Conservation (phyloP, 2,113 vertebrate genomes). For the Oceanodroma tethys region DNA sequence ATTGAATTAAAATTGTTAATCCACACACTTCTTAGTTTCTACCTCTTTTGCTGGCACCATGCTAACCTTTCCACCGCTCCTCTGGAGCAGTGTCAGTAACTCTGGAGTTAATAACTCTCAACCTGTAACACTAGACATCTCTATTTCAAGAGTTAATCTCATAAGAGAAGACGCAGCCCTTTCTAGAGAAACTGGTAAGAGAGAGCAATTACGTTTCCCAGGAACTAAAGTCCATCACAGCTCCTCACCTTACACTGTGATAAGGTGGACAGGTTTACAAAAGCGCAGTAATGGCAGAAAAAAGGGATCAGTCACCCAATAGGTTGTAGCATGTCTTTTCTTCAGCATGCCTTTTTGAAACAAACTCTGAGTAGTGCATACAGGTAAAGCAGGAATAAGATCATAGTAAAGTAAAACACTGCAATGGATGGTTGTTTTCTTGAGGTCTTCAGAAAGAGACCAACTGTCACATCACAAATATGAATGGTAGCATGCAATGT, state of each 20-base stretch:
- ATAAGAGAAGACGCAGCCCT: background rate
- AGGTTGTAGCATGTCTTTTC: background rate
- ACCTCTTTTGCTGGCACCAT: background rate
- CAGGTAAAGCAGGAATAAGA: background rate
- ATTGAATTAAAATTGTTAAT: background rate
- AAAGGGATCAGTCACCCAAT: background rate
- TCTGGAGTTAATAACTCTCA: background rate
- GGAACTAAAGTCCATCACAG: background rate
- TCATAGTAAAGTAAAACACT: background rate
- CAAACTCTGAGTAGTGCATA: background rate
- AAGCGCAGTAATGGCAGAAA: background rate
- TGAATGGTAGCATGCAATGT: background rate
- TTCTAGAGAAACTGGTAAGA: background rate
- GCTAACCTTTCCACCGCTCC: background rate
- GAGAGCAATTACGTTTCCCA: background rate
- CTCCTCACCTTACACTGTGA: background rate
- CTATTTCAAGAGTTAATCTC: background rate
- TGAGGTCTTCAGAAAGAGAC: background rate
- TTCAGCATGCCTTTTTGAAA: background rate
- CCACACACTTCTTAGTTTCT: background rate
- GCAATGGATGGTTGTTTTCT: background rate
- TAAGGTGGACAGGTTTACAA: background rate
- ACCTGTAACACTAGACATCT: background rate
- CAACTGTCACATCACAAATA: background rate
- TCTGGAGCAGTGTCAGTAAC: background rate